Evolutionary conservation across 2,113 vertebrate genomes (phyloP).

Genomic region (Zosterops hypoxanthus): DNA sequence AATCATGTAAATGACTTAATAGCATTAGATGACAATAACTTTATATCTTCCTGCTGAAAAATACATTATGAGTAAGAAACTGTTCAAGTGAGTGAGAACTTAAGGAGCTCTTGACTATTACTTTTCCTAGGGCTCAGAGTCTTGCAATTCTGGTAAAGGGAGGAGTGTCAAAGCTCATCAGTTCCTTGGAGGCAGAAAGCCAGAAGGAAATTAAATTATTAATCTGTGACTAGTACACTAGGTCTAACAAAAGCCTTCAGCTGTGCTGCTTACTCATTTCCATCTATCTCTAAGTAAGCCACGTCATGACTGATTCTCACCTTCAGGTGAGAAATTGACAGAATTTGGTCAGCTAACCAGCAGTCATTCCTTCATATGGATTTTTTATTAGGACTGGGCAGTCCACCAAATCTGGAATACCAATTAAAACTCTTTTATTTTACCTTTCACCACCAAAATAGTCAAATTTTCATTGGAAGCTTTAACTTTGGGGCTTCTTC

Average conservation of each 20-base stretch:
- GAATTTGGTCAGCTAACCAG: neutral
- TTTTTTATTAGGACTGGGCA: neutral
- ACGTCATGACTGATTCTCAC: neutral
- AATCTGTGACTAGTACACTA: neutral
- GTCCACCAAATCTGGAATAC: neutral
- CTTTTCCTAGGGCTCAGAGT: neutral
- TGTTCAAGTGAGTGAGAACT: neutral
- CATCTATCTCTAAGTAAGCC: neutral
- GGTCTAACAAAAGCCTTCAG: neutral
- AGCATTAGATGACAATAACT: constrained; percentile 16
- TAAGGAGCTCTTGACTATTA: neutral
- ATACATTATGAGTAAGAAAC: neutral
- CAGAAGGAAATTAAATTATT: constrained; percentile 47
- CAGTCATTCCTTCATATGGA: neutral
- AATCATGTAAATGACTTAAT: constrained; percentile 11
- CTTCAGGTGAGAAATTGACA: neutral
- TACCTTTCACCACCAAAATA: neutral
- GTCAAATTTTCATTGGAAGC: neutral
- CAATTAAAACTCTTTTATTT: neutral
- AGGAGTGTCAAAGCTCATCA: neutral
- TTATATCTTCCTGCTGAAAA: constrained; percentile 3
- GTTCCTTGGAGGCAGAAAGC: neutral
- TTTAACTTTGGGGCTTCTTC: neutral
- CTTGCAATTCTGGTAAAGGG: neutral
- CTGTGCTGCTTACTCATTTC: neutral